Conservation (phyloP, 2,113 vertebrate genomes). For the Eptatretus burgeri region DNA sequence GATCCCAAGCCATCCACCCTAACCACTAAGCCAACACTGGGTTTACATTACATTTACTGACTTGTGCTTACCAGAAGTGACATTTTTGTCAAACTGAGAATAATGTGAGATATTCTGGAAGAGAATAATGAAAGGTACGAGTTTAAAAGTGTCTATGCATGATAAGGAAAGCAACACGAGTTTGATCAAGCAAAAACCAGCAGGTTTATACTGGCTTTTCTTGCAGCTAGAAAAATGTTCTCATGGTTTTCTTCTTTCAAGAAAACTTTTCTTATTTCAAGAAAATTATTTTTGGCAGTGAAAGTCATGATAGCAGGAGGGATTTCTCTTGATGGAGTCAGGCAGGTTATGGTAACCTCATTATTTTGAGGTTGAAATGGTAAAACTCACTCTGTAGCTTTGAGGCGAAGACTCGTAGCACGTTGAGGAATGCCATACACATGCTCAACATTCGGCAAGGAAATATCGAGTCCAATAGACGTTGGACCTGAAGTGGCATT, state of each 20-base stretch:
- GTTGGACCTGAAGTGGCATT: constrained; percentile 27
- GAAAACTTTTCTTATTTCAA: not conserved
- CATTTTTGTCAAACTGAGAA: too few relatives aligned
- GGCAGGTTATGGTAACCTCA: not conserved
- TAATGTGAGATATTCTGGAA: too few relatives aligned
- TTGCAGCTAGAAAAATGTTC: not conserved
- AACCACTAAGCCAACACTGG: too few relatives aligned
- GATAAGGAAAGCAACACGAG: too few relatives aligned
- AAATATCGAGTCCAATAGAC: constrained; percentile 49
- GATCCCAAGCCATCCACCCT: too few relatives aligned
- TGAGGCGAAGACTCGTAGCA: constrained; percentile 36
- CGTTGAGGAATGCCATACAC: constrained; percentile 61
- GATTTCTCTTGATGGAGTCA: not conserved
- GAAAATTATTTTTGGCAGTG: constrained; percentile 5
- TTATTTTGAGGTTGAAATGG: too few relatives aligned
- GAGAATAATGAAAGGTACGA: too few relatives aligned
- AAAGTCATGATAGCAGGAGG: not conserved
- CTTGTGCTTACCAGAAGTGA: too few relatives aligned
- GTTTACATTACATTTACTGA: too few relatives aligned
- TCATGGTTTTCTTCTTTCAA: constrained; percentile 5
- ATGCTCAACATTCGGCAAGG: constrained; percentile 44
- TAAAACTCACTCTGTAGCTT: constrained; percentile 36
- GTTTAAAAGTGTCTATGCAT: too few relatives aligned
- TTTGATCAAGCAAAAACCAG: too few relatives aligned
- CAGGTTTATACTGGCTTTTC: too few relatives aligned